phyloP scores from a whole-genome alignment of 2,888 invertebrate genomes.

The Limnephilus rhombicus region DNA sequence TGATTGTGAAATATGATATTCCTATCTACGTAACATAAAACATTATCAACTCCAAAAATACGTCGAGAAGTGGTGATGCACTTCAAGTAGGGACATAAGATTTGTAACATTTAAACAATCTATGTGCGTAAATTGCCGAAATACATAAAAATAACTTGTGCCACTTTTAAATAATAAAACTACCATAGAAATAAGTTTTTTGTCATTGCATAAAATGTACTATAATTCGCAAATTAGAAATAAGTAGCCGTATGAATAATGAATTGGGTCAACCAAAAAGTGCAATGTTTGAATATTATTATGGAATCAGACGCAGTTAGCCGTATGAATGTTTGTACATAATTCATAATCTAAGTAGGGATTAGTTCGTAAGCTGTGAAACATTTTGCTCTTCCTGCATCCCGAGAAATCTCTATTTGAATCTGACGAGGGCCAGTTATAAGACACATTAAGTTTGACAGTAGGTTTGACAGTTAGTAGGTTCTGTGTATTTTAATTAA shows the following conservation, averaged over 20 bases:
- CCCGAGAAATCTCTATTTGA: slow-evolving; percentile 61
- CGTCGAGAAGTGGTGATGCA: neutral
- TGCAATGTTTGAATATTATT: slow-evolving; percentile 44
- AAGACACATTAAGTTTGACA: slow-evolving; percentile 39
- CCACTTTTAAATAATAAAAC: slow-evolving; percentile 30
- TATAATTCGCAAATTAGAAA: slow-evolving; percentile 13
- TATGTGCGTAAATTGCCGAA: slow-evolving; percentile 6
- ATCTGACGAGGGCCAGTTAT: slow-evolving; percentile 65
- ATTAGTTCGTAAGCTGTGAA: slow-evolving; percentile 6
- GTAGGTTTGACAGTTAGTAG: slow-evolving; percentile 38
- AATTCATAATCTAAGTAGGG: neutral
- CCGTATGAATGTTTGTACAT: slow-evolving; percentile 28
- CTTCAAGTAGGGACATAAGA: neutral
- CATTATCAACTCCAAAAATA: neutral
- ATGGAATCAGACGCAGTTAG: neutral
- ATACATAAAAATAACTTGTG: slow-evolving; percentile 28
- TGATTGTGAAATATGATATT: neutral
- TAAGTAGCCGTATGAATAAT: slow-evolving; percentile 19
- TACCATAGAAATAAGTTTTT: slow-evolving; percentile 46
- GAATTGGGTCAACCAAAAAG: slow-evolving; percentile 47
- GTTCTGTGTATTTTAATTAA: slow-evolving; percentile 45
- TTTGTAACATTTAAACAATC: slow-evolving; percentile 18
- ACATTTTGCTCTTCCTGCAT: slow-evolving; percentile 55
- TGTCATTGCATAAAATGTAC: slow-evolving; percentile 45
- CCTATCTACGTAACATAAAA: neutral